Conservation (phyloP, 2,113 vertebrate genomes). For the Heterochromis multidens region DNA sequence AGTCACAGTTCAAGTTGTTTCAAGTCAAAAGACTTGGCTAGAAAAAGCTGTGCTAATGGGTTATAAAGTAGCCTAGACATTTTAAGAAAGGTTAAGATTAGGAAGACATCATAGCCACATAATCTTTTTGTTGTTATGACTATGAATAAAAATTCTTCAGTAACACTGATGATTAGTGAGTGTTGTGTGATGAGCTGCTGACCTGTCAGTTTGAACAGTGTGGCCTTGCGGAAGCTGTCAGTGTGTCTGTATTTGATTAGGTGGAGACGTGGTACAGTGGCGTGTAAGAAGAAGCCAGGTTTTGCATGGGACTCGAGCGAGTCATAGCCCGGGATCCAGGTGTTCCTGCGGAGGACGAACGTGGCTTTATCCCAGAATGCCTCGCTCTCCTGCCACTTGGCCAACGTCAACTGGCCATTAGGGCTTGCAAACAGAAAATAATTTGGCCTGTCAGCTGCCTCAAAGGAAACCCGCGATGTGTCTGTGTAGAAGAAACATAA, state of each 20-base stretch:
- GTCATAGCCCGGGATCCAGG: constrained; percentile 83
- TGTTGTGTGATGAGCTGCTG: constrained; percentile 21
- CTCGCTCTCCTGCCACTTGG: constrained; percentile 81
- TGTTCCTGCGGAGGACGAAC: constrained; percentile 86
- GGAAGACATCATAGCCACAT: background rate
- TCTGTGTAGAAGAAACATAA: constrained; percentile 72
- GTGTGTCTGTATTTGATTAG: constrained; percentile 83
- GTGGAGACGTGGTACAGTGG: constrained; percentile 67
- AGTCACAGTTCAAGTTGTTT: background rate
- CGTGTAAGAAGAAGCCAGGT: constrained; percentile 84
- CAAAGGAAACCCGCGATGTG: constrained; percentile 85
- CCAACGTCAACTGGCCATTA: constrained; percentile 77
- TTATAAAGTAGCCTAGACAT: background rate
- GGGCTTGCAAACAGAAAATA: constrained; percentile 81
- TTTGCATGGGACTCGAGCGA: constrained; percentile 87
- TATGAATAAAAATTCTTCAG: background rate
- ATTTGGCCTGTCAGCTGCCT: constrained; percentile 88
- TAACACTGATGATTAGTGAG: background rate
- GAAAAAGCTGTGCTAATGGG: background rate
- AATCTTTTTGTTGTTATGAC: background rate
- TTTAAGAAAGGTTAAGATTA: too few species aligned
- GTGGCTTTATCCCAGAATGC: constrained; percentile 85
- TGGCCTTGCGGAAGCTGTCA: constrained; percentile 82
- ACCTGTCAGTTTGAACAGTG: constrained; percentile 88
- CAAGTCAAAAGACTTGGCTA: background rate